A percentile compares a stretch with the other conserved stretches of the same genome.
Conservation (phyloP, 1,140 invertebrate genomes). For the Leptinotarsa undecemlineata region DNA sequence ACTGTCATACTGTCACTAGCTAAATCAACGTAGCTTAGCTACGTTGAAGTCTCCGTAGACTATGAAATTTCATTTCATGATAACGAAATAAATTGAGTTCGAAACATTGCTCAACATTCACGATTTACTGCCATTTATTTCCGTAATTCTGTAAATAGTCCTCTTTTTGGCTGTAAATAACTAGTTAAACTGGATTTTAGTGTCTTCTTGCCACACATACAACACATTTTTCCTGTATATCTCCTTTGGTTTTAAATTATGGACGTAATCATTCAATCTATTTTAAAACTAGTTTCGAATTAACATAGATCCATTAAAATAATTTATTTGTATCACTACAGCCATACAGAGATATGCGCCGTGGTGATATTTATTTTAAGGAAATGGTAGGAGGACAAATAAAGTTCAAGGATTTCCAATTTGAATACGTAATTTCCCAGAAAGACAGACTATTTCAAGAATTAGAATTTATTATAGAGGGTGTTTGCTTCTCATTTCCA, state of each 20-base stretch:
- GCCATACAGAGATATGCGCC: neutral
- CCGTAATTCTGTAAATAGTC: slow-evolving; percentile 15
- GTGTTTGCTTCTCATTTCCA: too few species aligned
- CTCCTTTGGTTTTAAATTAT: slow-evolving; percentile 8
- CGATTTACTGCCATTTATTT: neutral
- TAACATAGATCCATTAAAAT: slow-evolving; percentile 21
- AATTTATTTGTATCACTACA: slow-evolving; percentile 17
- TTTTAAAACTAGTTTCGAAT: slow-evolving; percentile 20
- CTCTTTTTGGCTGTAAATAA: neutral
- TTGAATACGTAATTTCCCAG: slow-evolving; percentile 14
- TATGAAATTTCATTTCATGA: too few species aligned
- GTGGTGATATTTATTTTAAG: slow-evolving; percentile 20
- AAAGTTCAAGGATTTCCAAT: slow-evolving; percentile 20
- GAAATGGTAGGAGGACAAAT: slow-evolving; percentile 21
- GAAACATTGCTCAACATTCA: neutral
- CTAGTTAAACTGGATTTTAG: neutral
- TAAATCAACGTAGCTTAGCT: too few species aligned
- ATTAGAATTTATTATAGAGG: too few species aligned
- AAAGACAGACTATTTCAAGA: neutral
- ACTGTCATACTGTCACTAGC: too few species aligned
- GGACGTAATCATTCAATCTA: slow-evolving; percentile 12
- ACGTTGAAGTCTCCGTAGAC: too few species aligned
- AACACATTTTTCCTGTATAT: slow-evolving; percentile 1
- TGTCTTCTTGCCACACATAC: neutral
- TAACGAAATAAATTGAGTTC: too few species aligned